Evolutionary conservation across 2,888 invertebrate genomes (phyloP).

Genomic region (Apodemia duryi): DNA sequence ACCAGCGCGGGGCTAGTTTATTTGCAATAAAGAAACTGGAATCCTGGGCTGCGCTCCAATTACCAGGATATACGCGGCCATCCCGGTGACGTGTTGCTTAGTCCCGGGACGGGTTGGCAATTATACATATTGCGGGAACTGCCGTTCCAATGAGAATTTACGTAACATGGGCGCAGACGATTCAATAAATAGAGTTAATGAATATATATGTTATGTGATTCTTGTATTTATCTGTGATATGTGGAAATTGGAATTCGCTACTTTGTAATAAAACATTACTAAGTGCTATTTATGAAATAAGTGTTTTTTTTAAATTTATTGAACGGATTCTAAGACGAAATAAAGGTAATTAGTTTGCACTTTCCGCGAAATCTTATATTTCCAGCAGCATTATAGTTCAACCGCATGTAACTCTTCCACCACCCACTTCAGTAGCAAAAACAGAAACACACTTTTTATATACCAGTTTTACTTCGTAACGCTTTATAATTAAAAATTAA

Average conservation of each 20-base stretch:
- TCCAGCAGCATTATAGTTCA: no score
- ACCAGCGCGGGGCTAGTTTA: slow-evolving; percentile 73
- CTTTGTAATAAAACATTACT: no score
- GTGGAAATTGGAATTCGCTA: slow-evolving; percentile 4
- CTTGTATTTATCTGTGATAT: neutral
- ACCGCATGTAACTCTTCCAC: no score
- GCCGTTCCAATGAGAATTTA: slow-evolving; percentile 42
- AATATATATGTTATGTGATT: slow-evolving; percentile 12
- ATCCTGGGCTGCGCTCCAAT: slow-evolving; percentile 76
- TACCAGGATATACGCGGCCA: slow-evolving; percentile 76
- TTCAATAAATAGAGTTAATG: slow-evolving; percentile 18
- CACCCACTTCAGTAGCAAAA: no score
- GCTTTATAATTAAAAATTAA: no score
- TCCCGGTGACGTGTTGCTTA: slow-evolving; percentile 71
- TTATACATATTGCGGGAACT: slow-evolving; percentile 66
- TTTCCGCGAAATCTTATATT: no score
- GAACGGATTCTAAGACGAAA: no score
- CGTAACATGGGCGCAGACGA: slow-evolving; percentile 20
- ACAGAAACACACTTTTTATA: no score
- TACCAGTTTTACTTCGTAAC: no score
- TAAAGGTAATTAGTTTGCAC: no score
- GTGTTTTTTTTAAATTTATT: no score
- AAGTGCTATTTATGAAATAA: no score
- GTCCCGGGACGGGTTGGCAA: slow-evolving; percentile 57
- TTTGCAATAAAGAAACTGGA: slow-evolving; percentile 78